Base-by-base conservation (phyloP, 2,888 invertebrate genomes). In the Dicyrtomina minuta region DNA sequence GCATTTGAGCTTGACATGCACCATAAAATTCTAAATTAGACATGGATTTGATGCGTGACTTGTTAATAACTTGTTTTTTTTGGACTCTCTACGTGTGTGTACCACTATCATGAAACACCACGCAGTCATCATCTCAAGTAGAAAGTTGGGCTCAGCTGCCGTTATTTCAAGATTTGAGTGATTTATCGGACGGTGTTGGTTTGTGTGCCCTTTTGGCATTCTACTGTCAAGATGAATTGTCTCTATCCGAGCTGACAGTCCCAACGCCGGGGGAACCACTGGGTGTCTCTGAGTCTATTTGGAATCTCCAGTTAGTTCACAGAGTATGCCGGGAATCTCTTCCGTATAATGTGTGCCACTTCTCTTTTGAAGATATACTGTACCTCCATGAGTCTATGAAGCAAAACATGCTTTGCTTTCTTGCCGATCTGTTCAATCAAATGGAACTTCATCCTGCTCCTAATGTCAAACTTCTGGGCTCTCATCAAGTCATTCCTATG, bases 331-430 rank as follows among this genome's bases (percentile, higher is more conserved):
- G 87, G 80, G 87, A 88, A 80, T 88, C 90, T 82, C 86, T 96
- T 82, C 93, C 95, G 79, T 89, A 90, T 81, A 88, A 91, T 80
- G 90, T 93, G 81, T 95, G 94, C 85, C 94, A 95, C 83, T 90
- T 96, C 87, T 88, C 90, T 83, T 92, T 93, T n/a, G 96, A 96
- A 83, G 96, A 97, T 83, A 89, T 96, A 77, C 91, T 95, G 46
- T 96, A 94, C 81, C 91, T 94, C 88, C 87, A 93, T 82, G 92
- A 93, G 90, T 90, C 93, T 75, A 92, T 95, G 91, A 90, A 90
- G 71, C 90, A 91, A 81, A 96, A 96, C 84, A 84, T 96, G 81
- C 87, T 94, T 79, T 92, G 92, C 70, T 90, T 96, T 84, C 85
- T 96, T 78, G 93, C 96, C 70, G 96, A 97, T 83, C 87, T 97